phyloP scores from a whole-genome alignment of 2,113 vertebrate species.

The Xenopus laevis region DNA sequence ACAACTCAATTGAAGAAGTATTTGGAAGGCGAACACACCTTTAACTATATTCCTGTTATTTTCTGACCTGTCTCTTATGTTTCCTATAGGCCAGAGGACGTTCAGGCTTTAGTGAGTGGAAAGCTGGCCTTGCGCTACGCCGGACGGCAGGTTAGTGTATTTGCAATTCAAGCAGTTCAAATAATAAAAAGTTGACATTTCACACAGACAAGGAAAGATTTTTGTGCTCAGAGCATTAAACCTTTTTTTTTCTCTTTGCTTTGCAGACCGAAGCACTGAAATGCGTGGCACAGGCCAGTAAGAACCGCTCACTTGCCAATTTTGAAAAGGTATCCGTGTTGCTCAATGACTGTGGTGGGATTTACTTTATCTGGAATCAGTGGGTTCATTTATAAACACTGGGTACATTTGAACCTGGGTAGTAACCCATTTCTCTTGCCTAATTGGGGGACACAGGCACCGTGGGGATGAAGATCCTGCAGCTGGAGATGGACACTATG shows the following conservation, averaged over 20 bases:
- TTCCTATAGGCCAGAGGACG: conserved; percentile 85
- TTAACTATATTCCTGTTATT: no score
- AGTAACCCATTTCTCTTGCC: no score
- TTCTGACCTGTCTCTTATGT: neutral
- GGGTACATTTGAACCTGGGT: no score
- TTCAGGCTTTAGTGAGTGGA: conserved; percentile 90
- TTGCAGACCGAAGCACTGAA: conserved; percentile 93
- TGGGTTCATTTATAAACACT: no score
- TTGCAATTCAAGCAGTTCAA: no score
- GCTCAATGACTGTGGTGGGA: no score
- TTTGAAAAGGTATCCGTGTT: conserved; percentile 85
- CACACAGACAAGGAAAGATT: neutral
- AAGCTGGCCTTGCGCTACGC: conserved; percentile 90
- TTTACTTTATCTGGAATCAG: fast-evolving
- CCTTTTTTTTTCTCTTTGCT: conserved; percentile 33
- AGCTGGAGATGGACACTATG: no score
- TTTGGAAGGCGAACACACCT: no score
- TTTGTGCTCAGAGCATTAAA: neutral
- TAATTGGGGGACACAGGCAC: no score
- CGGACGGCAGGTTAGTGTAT: conserved; percentile 80
- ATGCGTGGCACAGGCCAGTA: conserved; percentile 94
- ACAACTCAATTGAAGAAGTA: no score
- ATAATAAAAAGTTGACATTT: no score
- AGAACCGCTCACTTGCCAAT: conserved; percentile 97
- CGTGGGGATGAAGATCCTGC: no score